phyloP scores from a whole-genome alignment of 1,140 invertebrate species.

The Anastrepha ludens region DNA sequence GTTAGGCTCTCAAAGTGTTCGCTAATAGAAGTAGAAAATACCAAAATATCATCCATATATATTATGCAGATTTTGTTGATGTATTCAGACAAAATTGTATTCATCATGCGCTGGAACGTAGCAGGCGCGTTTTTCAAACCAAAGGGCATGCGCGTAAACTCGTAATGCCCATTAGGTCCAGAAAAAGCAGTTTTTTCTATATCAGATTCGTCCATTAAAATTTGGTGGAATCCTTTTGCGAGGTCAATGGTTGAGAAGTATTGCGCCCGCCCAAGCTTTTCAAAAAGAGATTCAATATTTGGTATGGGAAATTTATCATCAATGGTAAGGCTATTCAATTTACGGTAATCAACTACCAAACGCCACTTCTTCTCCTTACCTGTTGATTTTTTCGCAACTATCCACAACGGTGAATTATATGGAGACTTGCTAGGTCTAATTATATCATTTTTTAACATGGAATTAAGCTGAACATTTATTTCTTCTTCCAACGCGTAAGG shows the following conservation, averaged over 20 bases:
- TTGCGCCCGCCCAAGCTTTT: background rate
- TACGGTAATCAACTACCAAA: background rate
- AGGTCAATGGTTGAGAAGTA: background rate
- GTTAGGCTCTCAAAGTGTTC: background rate
- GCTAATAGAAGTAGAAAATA: background rate
- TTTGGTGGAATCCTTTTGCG: background rate
- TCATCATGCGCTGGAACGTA: no score
- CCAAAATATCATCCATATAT: no score
- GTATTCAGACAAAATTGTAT: no score
- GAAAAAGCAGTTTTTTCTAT: conserved; percentile 15
- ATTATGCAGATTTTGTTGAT: no score
- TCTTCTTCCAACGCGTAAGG: background rate
- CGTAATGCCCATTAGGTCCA: background rate
- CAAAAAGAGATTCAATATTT: conserved; percentile 40
- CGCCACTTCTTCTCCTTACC: background rate
- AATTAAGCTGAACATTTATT: background rate
- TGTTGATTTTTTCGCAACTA: background rate
- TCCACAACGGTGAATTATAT: conserved; percentile 12
- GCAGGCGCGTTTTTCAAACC: background rate
- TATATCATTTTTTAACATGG: background rate
- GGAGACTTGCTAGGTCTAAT: background rate
- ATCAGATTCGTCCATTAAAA: conserved; percentile 2
- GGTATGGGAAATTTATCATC: conserved; percentile 32
- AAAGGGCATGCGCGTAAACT: background rate
- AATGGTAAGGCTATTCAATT: conserved; percentile 13